Evolutionary conservation across 2,113 vertebrate genomes (phyloP), one percentile per base, ranked within the genome.

Genomic region (Empidonax alnorum): DNA sequence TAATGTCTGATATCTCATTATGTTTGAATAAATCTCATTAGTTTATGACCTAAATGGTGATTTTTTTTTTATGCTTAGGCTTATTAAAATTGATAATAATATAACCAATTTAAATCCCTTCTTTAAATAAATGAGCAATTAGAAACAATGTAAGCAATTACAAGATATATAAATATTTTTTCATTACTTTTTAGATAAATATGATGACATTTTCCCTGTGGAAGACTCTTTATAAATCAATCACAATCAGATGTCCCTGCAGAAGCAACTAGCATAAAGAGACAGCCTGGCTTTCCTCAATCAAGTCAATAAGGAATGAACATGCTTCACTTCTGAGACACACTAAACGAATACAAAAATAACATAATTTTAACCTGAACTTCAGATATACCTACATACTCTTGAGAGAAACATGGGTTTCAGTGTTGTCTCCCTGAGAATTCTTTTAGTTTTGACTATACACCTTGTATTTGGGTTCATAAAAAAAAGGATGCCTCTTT

Each of bases 1-100:
- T 95, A 71, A 79, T 85, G 47, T 31, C 74, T 91, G 56, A 77
- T 91, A 95, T 95, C 90, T 93, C 89, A 90, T 90, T 94, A 87
- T 73, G 93, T 93, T 93, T 84, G 0, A 89, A 72, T 71, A 93
- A 89, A 85, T 92, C 87, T 93, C 71, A 88, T 95, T 95, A 96
- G 42, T 79, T 93, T 80, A 73, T 84, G 59, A 83, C 8, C 42
- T 88, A 76, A 90, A 35, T 74, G 39, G 44, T 90, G 33, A 71
- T 41, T 74, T 50, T 50, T 52, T 52, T 50, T 89, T 77, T 74
- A 88, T 90, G 47, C 63, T 96, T 90, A 77, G 50, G 63, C 50
- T 93, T 92, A 91, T 80, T 93, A 93, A 74, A 93, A 86, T 77
- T 55, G 52, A 75, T 89, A 83, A 76, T 53, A 87, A 80, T 86